Evolutionary conservation across 2,797 vertebrate genomes (phyloP).

Genomic region (Onychomys arenicola): DNA sequence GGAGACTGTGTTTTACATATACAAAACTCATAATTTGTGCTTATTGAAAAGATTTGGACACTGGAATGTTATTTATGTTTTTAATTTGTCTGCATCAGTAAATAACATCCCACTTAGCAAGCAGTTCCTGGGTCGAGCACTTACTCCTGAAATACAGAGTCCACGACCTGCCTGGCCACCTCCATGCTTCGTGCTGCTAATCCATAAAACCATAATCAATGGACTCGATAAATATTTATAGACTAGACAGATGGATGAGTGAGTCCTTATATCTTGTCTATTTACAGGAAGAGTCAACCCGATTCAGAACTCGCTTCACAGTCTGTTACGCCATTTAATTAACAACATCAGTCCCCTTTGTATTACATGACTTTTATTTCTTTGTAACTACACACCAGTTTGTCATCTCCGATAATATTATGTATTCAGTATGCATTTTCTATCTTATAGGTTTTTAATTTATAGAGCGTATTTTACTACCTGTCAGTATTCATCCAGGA

Average conservation of each 20-base stretch:
- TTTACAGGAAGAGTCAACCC: conserved; percentile 66
- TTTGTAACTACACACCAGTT: conserved; percentile 47
- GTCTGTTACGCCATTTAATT: conserved; percentile 65
- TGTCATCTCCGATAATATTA: conserved; percentile 64
- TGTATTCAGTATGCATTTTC: conserved; percentile 31
- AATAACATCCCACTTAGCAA: conserved; percentile 79
- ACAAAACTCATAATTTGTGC: conserved; percentile 86
- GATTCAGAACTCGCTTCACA: conserved; percentile 45
- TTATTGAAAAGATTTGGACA: conserved; percentile 87
- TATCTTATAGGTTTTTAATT: conserved; percentile 43
- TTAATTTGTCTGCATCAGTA: conserved; percentile 87
- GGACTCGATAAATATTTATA: conserved; percentile 74
- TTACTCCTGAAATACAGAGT: conserved; percentile 69
- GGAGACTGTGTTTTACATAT: conserved; percentile 85
- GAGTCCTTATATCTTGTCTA: conserved; percentile 61
- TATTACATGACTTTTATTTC: conserved; percentile 68
- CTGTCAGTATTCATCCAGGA: not conserved
- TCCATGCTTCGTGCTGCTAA: not conserved
- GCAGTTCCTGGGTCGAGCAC: conserved; percentile 51
- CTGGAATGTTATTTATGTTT: conserved; percentile 85
- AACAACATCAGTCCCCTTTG: conserved; percentile 54
- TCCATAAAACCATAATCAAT: conserved; percentile 73
- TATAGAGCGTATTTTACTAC: conserved; percentile 38
- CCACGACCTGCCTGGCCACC: conserved; percentile 51
- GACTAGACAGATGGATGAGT: conserved; percentile 50